Evolutionary conservation across 2,113 vertebrate genomes (phyloP).

Genomic region (Trichechus manatus): DNA sequence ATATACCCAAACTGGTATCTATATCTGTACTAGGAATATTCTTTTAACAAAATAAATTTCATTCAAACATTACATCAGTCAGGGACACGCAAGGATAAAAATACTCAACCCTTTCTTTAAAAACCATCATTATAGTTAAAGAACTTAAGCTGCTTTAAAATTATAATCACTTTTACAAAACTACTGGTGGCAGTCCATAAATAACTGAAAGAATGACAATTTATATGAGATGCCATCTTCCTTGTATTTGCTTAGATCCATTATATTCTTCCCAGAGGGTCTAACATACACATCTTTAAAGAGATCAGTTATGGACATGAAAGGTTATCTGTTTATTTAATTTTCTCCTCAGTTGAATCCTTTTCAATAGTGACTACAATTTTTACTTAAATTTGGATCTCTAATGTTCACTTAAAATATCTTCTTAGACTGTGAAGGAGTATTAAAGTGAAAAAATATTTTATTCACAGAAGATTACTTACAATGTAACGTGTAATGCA

Average conservation of each 20-base stretch:
- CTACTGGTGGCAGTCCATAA: background rate
- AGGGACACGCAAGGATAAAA: background rate
- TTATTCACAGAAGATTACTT: background rate
- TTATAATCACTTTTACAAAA: background rate
- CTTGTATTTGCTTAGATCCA: background rate
- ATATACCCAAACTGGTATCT: background rate
- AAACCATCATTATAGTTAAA: background rate
- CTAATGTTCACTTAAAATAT: background rate
- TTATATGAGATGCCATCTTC: background rate
- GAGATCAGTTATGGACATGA: background rate
- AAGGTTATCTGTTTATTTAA: background rate
- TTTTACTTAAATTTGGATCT: background rate
- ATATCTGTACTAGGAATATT: background rate
- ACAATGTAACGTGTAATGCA: background rate
- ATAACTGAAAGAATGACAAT: background rate
- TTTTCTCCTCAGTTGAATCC: background rate
- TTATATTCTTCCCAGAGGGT: background rate
- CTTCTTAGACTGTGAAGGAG: background rate
- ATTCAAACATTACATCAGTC: background rate
- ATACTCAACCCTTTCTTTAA: background rate
- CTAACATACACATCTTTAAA: background rate
- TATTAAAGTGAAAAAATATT: conserved; percentile 1
- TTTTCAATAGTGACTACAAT: background rate
- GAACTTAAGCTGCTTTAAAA: conserved; percentile 26
- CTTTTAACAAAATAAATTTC: conserved; percentile 1